Conservation (phyloP, 2,113 vertebrate species). For the Petromus typicus region DNA sequence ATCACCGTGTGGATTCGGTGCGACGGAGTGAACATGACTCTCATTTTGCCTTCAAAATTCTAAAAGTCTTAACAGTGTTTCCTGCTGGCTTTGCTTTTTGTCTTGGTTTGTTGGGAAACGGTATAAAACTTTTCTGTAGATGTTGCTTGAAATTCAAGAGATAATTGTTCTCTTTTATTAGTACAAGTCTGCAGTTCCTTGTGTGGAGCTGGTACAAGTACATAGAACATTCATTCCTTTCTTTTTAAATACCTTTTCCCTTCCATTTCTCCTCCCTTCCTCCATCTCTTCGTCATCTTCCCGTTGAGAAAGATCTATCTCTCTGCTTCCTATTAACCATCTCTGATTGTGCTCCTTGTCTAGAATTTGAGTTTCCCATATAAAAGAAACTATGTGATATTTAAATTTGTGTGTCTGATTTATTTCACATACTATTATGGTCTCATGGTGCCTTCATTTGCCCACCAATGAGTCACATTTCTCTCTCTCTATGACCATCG, state of each 20-base stretch:
- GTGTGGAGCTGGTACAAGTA: neutral
- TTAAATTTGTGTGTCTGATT: neutral
- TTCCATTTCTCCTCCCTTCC: neutral
- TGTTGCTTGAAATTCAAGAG: constrained; percentile 40
- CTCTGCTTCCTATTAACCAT: neutral
- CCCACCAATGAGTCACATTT: neutral
- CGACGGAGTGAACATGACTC: neutral
- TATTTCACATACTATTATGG: neutral
- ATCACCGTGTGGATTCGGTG: neutral
- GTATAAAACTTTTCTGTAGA: neutral
- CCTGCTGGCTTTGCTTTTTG: neutral
- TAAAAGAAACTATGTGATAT: neutral
- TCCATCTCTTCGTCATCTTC: neutral
- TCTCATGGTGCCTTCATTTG: neutral
- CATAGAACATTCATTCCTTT: neutral
- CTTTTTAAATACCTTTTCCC: neutral
- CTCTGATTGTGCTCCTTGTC: neutral
- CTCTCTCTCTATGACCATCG: neutral
- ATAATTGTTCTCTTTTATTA: neutral
- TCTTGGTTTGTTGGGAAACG: neutral
- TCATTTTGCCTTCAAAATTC: neutral
- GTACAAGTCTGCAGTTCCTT: neutral
- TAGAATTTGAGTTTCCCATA: neutral
- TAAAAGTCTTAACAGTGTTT: neutral
- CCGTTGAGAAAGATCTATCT: neutral